Conservation (phyloP, 2,888 invertebrate species). For the Drosophila prolongata region DNA sequence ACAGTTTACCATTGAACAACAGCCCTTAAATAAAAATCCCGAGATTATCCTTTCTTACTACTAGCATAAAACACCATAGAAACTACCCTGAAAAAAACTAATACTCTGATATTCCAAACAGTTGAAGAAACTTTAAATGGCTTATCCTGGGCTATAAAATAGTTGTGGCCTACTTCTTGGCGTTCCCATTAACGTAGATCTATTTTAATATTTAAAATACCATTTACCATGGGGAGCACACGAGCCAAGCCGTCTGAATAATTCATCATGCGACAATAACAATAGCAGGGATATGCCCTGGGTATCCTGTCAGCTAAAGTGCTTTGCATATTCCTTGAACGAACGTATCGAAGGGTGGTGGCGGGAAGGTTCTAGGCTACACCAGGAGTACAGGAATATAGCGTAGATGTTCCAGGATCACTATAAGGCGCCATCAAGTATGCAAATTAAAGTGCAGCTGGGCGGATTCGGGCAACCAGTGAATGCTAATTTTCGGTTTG, state of each 20-base stretch:
- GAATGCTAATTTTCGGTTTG: conserved; percentile 31
- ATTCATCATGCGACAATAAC: conserved; percentile 67
- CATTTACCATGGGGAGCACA: conserved; percentile 51
- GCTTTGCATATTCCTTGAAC: conserved; percentile 54
- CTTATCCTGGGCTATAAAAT: conserved; percentile 2
- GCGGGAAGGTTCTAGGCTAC: conserved; percentile 14
- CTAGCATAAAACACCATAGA: background rate
- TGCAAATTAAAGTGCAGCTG: conserved; percentile 43
- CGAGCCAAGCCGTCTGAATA: conserved; percentile 50
- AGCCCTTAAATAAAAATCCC: too few species aligned
- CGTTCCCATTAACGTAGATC: conserved; percentile 42
- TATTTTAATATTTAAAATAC: conserved; percentile 68
- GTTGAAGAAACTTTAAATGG: background rate
- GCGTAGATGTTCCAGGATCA: conserved; percentile 29
- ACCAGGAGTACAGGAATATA: conserved; percentile 7
- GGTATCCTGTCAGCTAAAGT: conserved; percentile 50
- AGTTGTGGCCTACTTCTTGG: conserved; percentile 20
- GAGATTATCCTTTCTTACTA: too few species aligned
- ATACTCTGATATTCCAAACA: background rate
- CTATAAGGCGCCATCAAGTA: conserved; percentile 32
- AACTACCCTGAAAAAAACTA: background rate
- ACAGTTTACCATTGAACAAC: too few species aligned
- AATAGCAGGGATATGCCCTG: conserved; percentile 49
- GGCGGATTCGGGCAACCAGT: conserved; percentile 31
- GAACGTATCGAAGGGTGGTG: conserved; percentile 16